Evolutionary conservation across 2,113 vertebrate genomes (phyloP).

Genomic region (Syrmaticus mikado): DNA sequence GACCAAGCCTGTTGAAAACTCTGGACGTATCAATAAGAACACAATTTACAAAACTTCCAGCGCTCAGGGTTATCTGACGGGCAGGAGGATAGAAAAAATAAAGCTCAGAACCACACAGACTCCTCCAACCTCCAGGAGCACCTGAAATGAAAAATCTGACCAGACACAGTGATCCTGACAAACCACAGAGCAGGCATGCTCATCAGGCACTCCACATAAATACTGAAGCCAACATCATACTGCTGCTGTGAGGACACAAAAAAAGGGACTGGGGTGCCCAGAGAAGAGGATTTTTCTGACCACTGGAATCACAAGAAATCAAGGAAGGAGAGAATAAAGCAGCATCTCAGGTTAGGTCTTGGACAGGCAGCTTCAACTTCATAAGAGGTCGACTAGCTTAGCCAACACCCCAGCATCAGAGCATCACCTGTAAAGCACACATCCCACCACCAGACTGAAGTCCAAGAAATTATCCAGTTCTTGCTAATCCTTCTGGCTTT

Average conservation of each 20-base stretch:
- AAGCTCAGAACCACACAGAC: background rate
- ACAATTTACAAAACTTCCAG: background rate
- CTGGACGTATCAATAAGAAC: background rate
- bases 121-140: background rate
- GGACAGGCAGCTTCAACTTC: background rate
- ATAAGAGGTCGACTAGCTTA: background rate
- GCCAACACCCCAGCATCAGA: background rate
- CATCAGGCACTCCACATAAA: background rate
- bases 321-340: background rate
- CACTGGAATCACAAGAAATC: background rate
- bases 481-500: background rate
- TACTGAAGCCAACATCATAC: rapidly evolving
- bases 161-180: background rate
- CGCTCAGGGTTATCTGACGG: background rate
- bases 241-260: background rate
- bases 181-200: background rate
- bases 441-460: background rate
- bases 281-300: background rate
- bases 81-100: background rate
- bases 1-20: background rate
- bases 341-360: background rate
- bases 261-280: rapidly evolving
- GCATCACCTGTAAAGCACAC: background rate
- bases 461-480: background rate
- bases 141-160: background rate